Evolutionary conservation across 2,797 vertebrate species (phyloP), one percentile per base, ranked within the genome.

Genomic region (Scomberomorus guttatus): DNA sequence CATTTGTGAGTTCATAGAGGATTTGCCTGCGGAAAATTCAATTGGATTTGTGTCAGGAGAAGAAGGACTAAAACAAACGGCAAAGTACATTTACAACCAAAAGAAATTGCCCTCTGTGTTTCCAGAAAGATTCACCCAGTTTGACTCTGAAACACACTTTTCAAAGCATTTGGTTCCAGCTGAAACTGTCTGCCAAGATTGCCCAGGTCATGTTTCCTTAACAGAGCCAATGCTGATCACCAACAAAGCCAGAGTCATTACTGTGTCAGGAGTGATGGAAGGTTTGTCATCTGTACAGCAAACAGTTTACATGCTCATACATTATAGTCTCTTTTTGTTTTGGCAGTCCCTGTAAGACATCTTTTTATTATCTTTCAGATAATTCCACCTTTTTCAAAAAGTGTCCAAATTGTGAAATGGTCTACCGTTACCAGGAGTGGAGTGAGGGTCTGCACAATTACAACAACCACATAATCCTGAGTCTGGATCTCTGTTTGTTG

Each of bases 381-480:
- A 58, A 17, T 54, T 72, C 44, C 11, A 72, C 55, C 1, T 72
- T 72, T 72, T 44, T 65, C 34, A 72, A 59, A 46, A 72, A 59
- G 55, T 79, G 76, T 72, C 76, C 68, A 13, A n/a, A 10, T 0
- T 79, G 64, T 79, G 68, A 66, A 32, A 25, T 72, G 44, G 25
- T 79, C 24, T 79, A 79, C 54, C 46, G 57, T 44, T 79, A 79
- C 68, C 68, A 66, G 54, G 61, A 79, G 27, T 72, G 76, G 76
- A 72, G 24, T 2, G 68, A 66, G 0, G 76, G 54, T n/a, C 68
- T 79, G 13, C 68, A 79, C 76, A 72, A 78, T 20, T 78, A 65
- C 76, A 72, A 79, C 27, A 44, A 57, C 15, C 55, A 72, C 46
- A n/a, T 54, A 18, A 66, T 79, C 61, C 76, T 79, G 20, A 79